Evolutionary conservation across 2,888 invertebrate species (phyloP).

Genomic region (Callosobruchus maculatus): DNA sequence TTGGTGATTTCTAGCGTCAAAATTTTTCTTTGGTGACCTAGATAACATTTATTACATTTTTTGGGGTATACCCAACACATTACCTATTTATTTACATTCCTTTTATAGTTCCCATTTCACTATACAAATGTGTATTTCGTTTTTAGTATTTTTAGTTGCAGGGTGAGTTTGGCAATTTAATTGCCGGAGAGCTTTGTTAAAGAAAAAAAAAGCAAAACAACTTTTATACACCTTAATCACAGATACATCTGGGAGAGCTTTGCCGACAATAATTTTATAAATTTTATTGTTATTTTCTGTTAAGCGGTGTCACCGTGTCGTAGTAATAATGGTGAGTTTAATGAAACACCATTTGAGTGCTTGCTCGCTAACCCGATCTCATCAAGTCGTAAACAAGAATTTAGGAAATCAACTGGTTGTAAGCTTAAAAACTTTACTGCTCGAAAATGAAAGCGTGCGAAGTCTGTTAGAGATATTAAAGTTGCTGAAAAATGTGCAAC

Average conservation of each 20-base stretch:
- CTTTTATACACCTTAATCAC: background rate
- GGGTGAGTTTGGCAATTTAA: no score
- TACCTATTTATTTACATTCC: no score
- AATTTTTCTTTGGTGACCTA: no score
- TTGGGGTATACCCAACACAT: no score
- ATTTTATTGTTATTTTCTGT: background rate
- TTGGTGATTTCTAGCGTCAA: no score
- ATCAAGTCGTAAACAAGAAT: constrained; percentile 15
- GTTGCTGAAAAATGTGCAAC: constrained; percentile 4
- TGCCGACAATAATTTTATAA: background rate
- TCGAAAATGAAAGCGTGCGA: constrained; percentile 9
- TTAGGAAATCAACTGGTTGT: constrained; percentile 14
- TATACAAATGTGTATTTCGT: no score
- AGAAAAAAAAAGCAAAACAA: background rate
- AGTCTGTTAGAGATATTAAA: constrained; percentile 13
- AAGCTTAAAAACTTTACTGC: constrained; percentile 5
- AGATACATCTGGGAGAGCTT: background rate
- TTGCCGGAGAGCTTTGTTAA: no score
- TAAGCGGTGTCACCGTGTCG: background rate
- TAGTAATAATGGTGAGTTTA: background rate
- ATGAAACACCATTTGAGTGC: background rate
- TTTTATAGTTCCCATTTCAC: no score
- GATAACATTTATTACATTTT: no score
- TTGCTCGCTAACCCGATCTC: constrained; percentile 9
- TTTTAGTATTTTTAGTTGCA: no score